phyloP scores from a whole-genome alignment of 1,140 invertebrate species.

The Parasteatoda tepidariorum region DNA sequence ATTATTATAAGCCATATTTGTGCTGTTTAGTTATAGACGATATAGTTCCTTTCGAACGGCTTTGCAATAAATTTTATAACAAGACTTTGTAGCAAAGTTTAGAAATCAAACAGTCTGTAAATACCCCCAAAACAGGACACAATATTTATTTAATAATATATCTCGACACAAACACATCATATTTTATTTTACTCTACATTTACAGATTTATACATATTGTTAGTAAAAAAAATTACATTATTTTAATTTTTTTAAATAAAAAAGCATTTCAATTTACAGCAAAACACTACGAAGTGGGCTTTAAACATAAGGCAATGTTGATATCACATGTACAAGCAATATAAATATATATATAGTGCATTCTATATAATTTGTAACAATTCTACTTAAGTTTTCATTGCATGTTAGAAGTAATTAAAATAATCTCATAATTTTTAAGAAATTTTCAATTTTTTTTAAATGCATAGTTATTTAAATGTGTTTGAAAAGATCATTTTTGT shows the following conservation, averaged over 20 bases:
- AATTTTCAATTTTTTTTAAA: background rate
- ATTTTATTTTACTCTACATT: no score
- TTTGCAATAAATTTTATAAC: no score
- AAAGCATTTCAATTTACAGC: background rate
- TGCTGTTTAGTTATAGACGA: no score
- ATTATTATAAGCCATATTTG: no score
- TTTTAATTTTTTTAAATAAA: background rate
- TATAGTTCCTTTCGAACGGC: no score
- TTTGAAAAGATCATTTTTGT: background rate
- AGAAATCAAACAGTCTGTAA: no score
- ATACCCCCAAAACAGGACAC: no score
- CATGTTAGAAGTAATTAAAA: background rate
- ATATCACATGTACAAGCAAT: background rate
- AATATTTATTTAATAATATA: no score
- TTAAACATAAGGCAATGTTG: background rate
- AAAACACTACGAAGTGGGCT: background rate
- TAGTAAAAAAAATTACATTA: background rate
- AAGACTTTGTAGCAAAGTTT: no score
- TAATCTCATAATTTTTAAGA: background rate
- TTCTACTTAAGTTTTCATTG: background rate
- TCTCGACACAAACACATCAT: no score
- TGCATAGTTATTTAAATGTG: background rate
- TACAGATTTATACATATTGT: background rate
- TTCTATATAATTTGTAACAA: background rate
- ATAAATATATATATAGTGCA: background rate